Evolutionary conservation across 1,140 invertebrate genomes (phyloP), one percentile per base, ranked within the genome.

Genomic region (Drosophila gunungcola): DNA sequence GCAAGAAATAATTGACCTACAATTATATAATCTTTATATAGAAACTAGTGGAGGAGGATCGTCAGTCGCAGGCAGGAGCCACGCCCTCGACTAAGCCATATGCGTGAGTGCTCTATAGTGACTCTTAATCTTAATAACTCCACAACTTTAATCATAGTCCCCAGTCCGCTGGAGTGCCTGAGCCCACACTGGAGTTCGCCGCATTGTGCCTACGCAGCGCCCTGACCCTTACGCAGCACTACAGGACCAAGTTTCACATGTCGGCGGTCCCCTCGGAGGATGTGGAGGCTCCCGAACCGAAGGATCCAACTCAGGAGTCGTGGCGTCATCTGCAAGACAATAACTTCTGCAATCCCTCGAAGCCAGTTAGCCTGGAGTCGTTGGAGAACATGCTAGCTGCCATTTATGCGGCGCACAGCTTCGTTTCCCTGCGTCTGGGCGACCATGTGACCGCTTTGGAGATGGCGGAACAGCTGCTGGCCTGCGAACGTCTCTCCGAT

Each of bases 181-280:
- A 96, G 43, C 94, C 97, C 3, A 97, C 96, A n/a, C 92, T 99
- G 48, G 97, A 98, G 92, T 99, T 98, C 94, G 97, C 96, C 10
- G 95, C 95, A 10, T 90, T 98, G 5, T 98, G 97, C 92, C 90
- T 99, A 45, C 95, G 96, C 74, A 99, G 98, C 94, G 97, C 97
- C 12, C 92, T 97, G 11, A 94, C 94, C 48, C 90, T 97, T 0
- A 68, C 89, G 5, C 73, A 89, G 64, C 72, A 78, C 86, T 58
- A 93, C 93, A 68, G 93, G 92, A 80, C 92, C 84, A 21, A 92
- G 77, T 68, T 94, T 3, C 93, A 56, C 79, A 92, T 68, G 92
- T 12, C 39, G 5, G 60, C 46, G 6, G 93, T 16, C 4, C 16
- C 38, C 0, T 39, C 79, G 12, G 27, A 52, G 1, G 83, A 86